phyloP scores from a whole-genome alignment of 1,140 invertebrate species.

The Lepidurus arcticus region DNA sequence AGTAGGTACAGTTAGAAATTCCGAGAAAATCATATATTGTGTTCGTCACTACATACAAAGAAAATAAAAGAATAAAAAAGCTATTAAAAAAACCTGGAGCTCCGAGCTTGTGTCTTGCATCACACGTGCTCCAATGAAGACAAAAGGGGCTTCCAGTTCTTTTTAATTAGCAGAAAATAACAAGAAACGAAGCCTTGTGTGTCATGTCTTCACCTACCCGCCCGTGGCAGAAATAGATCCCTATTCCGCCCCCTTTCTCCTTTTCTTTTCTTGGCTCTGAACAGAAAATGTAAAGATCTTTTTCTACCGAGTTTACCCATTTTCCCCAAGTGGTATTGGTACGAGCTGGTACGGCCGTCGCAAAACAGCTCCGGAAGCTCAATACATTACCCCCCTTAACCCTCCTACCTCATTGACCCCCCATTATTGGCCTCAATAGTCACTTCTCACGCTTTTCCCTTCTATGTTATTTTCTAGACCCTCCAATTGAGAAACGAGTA shows the following conservation, averaged over 20 bases:
- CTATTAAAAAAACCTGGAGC: neutral
- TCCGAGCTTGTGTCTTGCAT: neutral
- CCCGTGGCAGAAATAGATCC: slow-evolving; percentile 4
- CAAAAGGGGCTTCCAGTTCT: slow-evolving; percentile 7
- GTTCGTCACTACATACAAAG: neutral
- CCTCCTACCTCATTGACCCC: neutral
- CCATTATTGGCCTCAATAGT: neutral
- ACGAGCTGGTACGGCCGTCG: slow-evolving; percentile 7
- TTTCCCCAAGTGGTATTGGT: slow-evolving; percentile 2
- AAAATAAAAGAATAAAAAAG: neutral
- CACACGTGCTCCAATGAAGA: slow-evolving; percentile 11
- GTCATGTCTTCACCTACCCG: neutral
- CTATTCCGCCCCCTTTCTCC: neutral
- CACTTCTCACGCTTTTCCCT: neutral
- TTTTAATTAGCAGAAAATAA: slow-evolving; percentile 20
- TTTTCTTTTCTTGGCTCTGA: neutral
- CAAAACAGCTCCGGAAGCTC: slow-evolving; percentile 17
- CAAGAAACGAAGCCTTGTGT: slow-evolving; percentile 15
- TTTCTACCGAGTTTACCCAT: neutral
- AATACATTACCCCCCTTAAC: slow-evolving; percentile 5
- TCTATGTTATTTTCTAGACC: neutral
- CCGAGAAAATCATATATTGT: neutral
- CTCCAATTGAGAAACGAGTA: neutral
- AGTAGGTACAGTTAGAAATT: neutral
- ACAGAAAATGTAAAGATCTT: neutral